Percentiles rank a stretch among this genome's conserved stretches.
phyloP scores from a whole-genome alignment of 2,797 vertebrate species.

The Dromococcyx pavoninus region DNA sequence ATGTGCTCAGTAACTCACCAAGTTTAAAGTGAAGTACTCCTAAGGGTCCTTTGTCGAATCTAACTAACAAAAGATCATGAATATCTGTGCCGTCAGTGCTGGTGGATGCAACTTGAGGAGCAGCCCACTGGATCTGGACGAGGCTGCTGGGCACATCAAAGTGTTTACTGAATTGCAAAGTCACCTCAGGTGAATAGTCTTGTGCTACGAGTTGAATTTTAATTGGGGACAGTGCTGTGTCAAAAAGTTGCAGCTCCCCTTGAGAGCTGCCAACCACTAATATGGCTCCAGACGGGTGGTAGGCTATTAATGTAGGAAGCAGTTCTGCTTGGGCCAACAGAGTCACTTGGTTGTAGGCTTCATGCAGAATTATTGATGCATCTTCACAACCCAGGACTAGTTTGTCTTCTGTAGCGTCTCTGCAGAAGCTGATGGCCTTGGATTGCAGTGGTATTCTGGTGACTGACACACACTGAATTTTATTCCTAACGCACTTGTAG shows the following conservation, averaged over 20 bases:
- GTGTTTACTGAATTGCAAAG: constrained; percentile 82
- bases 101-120: constrained; percentile 48
- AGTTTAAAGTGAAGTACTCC: constrained; percentile 87
- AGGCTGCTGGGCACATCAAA: constrained; percentile 83
- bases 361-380: constrained; percentile 87
- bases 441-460: constrained; percentile 82
- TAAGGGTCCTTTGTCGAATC: constrained; percentile 87
- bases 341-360: constrained; percentile 81
- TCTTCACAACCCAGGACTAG: constrained; percentile 89
- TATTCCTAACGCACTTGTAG: constrained; percentile 82
- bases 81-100: constrained; percentile 58
- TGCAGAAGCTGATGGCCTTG: constrained; percentile 83
- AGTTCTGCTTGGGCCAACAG: constrained; percentile 81
- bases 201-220: constrained; percentile 85
- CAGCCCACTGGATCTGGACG: constrained; percentile 84
- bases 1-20: constrained; percentile 76
- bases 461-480: constrained; percentile 79
- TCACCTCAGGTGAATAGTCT: constrained; percentile 77
- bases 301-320: constrained; percentile 81
- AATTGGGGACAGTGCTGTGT: constrained; percentile 86
- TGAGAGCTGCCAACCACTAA: constrained; percentile 83
- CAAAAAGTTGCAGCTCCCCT: constrained; percentile 90
- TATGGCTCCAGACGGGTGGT: constrained; percentile 87
- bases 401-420: constrained; percentile 80
- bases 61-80: constrained; percentile 82